phyloP scores from a whole-genome alignment of 2,888 invertebrate species.

The Stenolophus ochropezus region DNA sequence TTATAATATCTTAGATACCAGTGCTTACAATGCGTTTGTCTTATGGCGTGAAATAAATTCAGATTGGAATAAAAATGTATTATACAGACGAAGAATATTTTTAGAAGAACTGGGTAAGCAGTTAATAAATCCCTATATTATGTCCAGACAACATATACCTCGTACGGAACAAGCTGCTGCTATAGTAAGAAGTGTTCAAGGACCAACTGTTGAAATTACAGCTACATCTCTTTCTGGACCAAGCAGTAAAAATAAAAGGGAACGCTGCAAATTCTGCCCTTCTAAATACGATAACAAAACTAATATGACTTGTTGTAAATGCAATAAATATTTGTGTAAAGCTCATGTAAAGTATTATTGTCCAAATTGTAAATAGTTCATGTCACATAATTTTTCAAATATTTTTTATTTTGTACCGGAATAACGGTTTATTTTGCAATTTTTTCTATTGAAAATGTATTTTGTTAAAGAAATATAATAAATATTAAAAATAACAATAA shows the following conservation, averaged over 20 bases:
- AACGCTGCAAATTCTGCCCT: slow-evolving; percentile 25
- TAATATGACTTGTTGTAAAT: slow-evolving; percentile 31
- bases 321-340: slow-evolving; percentile 32
- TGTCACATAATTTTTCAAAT: background rate
- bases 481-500: background rate
- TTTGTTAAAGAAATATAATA: background rate
- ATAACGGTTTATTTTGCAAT: background rate
- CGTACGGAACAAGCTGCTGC: slow-evolving; percentile 10
- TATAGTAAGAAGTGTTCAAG: slow-evolving; percentile 16
- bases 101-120: background rate
- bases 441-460: background rate
- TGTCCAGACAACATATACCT: slow-evolving; percentile 17
- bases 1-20: no score
- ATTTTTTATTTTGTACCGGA: background rate
- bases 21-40: no score
- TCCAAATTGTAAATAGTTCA: slow-evolving; percentile 7
- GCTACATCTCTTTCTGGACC: background rate
- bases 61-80: slow-evolving; percentile 12
- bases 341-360: slow-evolving; percentile 22
- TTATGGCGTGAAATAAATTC: no score
- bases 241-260: background rate
- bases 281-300: slow-evolving; percentile 33
- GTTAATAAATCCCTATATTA: background rate
- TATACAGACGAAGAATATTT: slow-evolving; percentile 23
- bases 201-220: background rate